Conservation (phyloP, 2,113 vertebrate species). For the Anhinga rufa region DNA sequence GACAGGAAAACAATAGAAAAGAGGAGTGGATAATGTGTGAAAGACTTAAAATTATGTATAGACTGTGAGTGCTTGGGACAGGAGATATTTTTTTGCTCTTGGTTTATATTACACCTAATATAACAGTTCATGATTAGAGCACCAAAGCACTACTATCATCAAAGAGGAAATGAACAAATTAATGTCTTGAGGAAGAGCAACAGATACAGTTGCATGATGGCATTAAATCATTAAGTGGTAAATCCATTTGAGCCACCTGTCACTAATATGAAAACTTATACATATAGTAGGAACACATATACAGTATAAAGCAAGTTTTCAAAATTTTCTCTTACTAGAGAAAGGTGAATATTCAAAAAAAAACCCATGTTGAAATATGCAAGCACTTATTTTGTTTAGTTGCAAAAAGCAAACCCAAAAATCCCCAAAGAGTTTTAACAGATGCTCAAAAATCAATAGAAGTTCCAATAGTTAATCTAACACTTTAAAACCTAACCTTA, state of each 20-base stretch:
- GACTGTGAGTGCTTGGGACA: neutral
- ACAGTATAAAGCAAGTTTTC: neutral
- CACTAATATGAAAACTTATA: neutral
- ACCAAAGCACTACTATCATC: neutral
- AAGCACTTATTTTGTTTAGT: neutral
- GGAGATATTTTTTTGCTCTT: neutral
- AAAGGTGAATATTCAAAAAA: neutral
- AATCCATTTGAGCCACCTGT: neutral
- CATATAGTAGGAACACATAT: neutral
- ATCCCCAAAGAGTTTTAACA: fast-evolving
- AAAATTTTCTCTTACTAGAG: neutral
- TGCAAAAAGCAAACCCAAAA: neutral
- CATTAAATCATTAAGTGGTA: neutral
- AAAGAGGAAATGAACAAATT: neutral
- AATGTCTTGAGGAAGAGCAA: neutral
- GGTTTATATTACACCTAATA: neutral
- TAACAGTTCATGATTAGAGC: neutral
- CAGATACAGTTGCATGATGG: neutral
- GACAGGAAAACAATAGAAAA: neutral
- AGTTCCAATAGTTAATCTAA: neutral
- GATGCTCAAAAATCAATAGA: neutral
- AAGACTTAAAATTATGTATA: neutral
- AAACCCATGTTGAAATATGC: neutral
- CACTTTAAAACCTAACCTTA: neutral
- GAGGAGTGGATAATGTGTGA: neutral